Conservation (phyloP, 2,888 invertebrate species). For the Ectemnius continuus region DNA sequence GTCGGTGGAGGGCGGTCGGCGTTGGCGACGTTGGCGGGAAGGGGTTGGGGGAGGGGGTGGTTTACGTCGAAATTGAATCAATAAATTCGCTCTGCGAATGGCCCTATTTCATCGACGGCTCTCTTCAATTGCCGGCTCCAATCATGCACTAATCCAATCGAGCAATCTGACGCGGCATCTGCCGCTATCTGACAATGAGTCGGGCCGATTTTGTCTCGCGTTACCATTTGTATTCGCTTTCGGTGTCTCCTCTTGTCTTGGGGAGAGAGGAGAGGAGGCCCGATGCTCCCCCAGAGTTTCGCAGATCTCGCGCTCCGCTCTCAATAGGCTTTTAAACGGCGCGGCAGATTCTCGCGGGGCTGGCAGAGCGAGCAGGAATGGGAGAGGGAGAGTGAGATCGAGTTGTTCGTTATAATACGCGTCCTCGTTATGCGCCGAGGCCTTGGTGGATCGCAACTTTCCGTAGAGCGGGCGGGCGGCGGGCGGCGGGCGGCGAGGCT, state of each 20-base stretch:
- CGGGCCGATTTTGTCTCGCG: too few species aligned
- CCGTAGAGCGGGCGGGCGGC: neutral
- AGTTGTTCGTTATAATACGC: neutral
- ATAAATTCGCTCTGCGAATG: constrained; percentile 57
- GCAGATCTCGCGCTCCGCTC: neutral
- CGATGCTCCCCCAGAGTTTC: too few species aligned
- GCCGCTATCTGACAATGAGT: too few species aligned
- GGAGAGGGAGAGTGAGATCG: too few species aligned
- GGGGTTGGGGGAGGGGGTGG: constrained; percentile 7
- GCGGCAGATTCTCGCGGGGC: too few species aligned
- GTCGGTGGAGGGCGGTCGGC: too few species aligned
- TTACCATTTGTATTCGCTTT: too few species aligned
- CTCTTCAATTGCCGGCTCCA: constrained; percentile 52
- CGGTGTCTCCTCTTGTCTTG: too few species aligned
- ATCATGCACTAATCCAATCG: constrained; percentile 58
- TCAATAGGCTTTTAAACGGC: constrained; percentile 1
- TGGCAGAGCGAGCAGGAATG: too few species aligned
- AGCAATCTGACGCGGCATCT: constrained; percentile 40
- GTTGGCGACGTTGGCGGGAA: too few species aligned
- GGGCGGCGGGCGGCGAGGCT: too few species aligned
- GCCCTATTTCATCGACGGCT: constrained; percentile 51
- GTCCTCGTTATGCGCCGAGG: constrained; percentile 4
- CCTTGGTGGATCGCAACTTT: constrained; percentile 6
- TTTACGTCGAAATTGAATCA: constrained; percentile 59
- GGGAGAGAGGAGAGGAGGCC: too few species aligned